Base-by-base conservation (phyloP, 2,113 vertebrate species). In the Alligator sinensis region DNA sequence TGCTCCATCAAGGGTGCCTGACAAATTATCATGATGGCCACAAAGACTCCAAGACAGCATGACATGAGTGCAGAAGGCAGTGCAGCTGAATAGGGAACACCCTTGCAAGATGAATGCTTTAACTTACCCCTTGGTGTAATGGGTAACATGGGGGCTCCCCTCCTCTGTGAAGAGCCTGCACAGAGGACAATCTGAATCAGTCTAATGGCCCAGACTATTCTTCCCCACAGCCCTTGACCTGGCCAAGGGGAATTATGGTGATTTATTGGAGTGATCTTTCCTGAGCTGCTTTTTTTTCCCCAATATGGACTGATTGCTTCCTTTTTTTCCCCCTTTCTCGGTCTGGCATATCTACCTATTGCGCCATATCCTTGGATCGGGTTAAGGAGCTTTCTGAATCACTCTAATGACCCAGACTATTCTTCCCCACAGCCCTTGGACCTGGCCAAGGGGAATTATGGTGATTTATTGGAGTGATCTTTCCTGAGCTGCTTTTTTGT, bases 351-450 rank as follows among this genome's bases (percentile, higher is more conserved):
- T 17, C 61, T 68, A n/a, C 1, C 17, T 75, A 12, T 25, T 91
- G 2, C 27, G 63, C 89, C 24, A 21, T 34, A 15, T 87, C 88
- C 84, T 93, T 83, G 84, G 19, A 17, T 64, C 15, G 27, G 25
- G 27, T 92, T 91, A 94, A 94, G 88, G 77, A 87, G 89, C 75
- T 70, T 80, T 61, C 70, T 7, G 54, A 17, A 58, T 38, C 22
- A 30, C 76, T 47, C 58, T 85, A 5, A 64, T 16, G 54, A 25
- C 61, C 57, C 59, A 24, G 21, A 80, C 59, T 74, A 63, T 63
- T 63, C 63, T 64, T 64, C 27, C 66, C n/a, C n/a, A 16, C 85
- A 89, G n/a, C n/a, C 25, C 34, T 84, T 47, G 47, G n/a, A 34
- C 55, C 38, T 88, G 27, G 30, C 34, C 75, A 38, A 82, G 34